A percentile compares a stretch with the other conserved stretches of the same genome.
phyloP scores from a whole-genome alignment of 1,140 invertebrate genomes.

The Achroia grisella region DNA sequence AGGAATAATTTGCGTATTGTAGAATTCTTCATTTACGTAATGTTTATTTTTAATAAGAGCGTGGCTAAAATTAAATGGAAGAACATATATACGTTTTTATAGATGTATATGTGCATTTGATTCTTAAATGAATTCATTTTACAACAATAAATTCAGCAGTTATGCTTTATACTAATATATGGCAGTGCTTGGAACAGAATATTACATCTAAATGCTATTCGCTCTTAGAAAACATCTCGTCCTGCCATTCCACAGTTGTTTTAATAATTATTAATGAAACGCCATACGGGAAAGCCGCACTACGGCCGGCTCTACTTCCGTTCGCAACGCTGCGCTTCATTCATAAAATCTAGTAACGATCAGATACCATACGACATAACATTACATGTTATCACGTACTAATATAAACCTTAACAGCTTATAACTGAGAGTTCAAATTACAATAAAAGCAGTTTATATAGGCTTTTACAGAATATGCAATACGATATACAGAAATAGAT shows the following conservation, averaged over 20 bases:
- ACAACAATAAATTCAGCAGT: too few species aligned
- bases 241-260: conserved; percentile 63
- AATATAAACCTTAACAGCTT: conserved; percentile 27
- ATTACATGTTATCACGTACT: conserved; percentile 6
- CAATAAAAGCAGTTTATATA: conserved; percentile 1
- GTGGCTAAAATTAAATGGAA: too few species aligned
- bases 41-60: too few species aligned
- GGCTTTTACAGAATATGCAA: conserved; percentile 10
- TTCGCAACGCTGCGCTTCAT: conserved; percentile 67
- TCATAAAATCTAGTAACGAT: conserved; percentile 54
- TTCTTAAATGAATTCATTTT: too few species aligned
- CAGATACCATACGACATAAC: conserved; percentile 27
- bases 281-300: conserved; percentile 67
- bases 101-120: too few species aligned
- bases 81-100: too few species aligned
- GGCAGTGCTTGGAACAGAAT: too few species aligned
- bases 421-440: conserved; percentile 19
- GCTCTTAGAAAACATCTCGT: conserved; percentile 59
- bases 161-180: too few species aligned
- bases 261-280: conserved; percentile 72
- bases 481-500: conserved; percentile 50
- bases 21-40: too few species aligned
- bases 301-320: conserved; percentile 62
- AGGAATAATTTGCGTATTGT: too few species aligned
- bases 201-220: not conserved